Conservation (phyloP, 2,113 vertebrate genomes). For the Corydoras sp. region DNA sequence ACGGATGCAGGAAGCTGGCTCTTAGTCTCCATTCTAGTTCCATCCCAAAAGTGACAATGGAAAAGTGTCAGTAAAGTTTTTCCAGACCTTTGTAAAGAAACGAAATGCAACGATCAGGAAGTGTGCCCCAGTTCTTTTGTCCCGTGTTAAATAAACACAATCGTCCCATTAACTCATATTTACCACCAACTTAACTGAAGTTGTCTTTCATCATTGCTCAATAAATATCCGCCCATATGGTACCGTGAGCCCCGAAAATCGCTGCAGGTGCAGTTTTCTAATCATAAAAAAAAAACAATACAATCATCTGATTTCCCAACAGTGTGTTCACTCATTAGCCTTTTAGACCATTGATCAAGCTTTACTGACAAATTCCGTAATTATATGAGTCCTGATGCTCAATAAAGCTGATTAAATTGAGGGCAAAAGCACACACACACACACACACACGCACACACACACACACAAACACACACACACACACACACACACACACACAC, state of each 20-base stretch:
- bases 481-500: slow-evolving; percentile 9
- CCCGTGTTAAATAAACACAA: no score
- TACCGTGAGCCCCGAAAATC: not conserved
- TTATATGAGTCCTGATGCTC: slow-evolving; percentile 48
- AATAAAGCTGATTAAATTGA: slow-evolving; percentile 48
- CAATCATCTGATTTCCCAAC: slow-evolving; percentile 38
- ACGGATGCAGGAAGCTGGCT: no score
- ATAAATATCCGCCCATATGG: not conserved
- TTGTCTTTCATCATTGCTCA: not conserved
- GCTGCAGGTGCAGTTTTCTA: slow-evolving; percentile 8
- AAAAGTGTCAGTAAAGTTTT: no score
- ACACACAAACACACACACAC: slow-evolving; percentile 2
- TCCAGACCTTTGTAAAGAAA: no score
- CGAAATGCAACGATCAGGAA: no score
- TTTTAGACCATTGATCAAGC: slow-evolving; percentile 44
- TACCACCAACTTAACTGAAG: not conserved
- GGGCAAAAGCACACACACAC: slow-evolving; percentile 14
- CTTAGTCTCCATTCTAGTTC: no score
- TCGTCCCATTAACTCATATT: no score
- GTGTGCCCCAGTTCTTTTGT: no score
- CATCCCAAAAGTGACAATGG: no score
- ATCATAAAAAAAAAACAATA: slow-evolving; percentile 34
- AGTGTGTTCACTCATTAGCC: slow-evolving; percentile 36
- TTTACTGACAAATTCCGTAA: slow-evolving; percentile 45
- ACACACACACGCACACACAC: not conserved